Conservation (phyloP, 1,140 invertebrate species). For the Plutomurus gul region DNA sequence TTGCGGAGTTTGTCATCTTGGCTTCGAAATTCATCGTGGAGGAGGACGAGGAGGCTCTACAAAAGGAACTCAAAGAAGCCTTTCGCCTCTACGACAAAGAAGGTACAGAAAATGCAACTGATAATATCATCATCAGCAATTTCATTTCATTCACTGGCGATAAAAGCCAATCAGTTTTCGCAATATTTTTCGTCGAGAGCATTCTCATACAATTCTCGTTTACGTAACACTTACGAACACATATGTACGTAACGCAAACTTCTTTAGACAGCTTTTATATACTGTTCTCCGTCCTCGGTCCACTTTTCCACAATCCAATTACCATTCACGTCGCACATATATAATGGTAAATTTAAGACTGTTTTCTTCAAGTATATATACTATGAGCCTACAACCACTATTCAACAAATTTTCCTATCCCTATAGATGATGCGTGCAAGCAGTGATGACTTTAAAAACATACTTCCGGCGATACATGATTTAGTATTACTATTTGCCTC, state of each 20-base stretch:
- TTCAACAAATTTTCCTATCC: no score
- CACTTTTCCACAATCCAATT: not conserved
- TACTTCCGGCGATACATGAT: slow-evolving; percentile 13
- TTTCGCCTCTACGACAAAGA: slow-evolving; percentile 76
- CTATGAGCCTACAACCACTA: no score
- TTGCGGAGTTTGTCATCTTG: slow-evolving; percentile 50
- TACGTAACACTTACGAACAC: not conserved
- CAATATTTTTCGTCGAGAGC: no score
- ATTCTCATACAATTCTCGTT: not conserved
- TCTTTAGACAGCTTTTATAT: no score
- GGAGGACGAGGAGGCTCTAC: slow-evolving; percentile 76
- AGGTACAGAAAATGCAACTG: slow-evolving; percentile 59
- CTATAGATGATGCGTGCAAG: no score
- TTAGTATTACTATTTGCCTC: not conserved
- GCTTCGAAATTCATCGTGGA: slow-evolving; percentile 58
- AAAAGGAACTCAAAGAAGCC: slow-evolving; percentile 75
- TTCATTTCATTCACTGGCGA: not conserved
- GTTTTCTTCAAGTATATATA: no score
- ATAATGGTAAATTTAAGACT: no score
- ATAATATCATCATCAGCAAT: no score
- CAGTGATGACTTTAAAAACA: not conserved
- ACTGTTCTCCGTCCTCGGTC: not conserved
- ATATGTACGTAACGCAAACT: no score
- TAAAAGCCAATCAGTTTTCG: not conserved
- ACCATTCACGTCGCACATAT: no score